Conservation (phyloP, 2,113 vertebrate genomes). For the Oophaga pumilio region DNA sequence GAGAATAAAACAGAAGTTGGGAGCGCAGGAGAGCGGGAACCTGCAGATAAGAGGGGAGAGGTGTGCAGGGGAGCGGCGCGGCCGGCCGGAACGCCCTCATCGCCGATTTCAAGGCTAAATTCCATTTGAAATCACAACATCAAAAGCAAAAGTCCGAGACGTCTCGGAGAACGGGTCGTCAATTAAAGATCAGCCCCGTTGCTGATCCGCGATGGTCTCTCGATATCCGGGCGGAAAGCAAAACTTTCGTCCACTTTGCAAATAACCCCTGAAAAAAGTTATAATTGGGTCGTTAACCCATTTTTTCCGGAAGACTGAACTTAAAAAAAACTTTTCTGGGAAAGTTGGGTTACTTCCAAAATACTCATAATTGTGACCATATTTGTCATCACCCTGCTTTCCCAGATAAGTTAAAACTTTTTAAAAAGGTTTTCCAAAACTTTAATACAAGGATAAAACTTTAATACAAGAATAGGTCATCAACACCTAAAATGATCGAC, state of each 20-base stretch:
- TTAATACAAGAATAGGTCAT: no score
- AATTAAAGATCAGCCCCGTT: slow-evolving; percentile 18
- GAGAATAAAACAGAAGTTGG: slow-evolving; percentile 53
- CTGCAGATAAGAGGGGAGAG: slow-evolving; percentile 13
- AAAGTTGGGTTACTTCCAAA: no score
- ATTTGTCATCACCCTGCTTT: background rate
- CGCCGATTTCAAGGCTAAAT: slow-evolving; percentile 7
- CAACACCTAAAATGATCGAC: no score
- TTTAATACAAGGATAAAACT: no score
- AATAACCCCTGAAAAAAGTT: background rate
- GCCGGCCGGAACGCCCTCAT: slow-evolving; percentile 3
- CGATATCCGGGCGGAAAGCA: background rate
- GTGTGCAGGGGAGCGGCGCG: background rate
- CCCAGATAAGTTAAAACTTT: background rate
- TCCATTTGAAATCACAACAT: slow-evolving; percentile 46
- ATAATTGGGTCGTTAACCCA: background rate
- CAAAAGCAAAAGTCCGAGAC: slow-evolving; percentile 26
- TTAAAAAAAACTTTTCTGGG: no score
- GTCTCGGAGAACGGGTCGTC: slow-evolving; percentile 4
- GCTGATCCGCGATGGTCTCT: background rate
- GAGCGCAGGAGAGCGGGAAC: slow-evolving; percentile 32
- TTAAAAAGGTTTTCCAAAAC: no score
- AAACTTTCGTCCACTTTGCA: background rate
- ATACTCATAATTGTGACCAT: background rate
- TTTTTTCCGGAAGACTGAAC: no score